Conservation (phyloP, 2,113 vertebrate species). For the Geococcyx californianus region DNA sequence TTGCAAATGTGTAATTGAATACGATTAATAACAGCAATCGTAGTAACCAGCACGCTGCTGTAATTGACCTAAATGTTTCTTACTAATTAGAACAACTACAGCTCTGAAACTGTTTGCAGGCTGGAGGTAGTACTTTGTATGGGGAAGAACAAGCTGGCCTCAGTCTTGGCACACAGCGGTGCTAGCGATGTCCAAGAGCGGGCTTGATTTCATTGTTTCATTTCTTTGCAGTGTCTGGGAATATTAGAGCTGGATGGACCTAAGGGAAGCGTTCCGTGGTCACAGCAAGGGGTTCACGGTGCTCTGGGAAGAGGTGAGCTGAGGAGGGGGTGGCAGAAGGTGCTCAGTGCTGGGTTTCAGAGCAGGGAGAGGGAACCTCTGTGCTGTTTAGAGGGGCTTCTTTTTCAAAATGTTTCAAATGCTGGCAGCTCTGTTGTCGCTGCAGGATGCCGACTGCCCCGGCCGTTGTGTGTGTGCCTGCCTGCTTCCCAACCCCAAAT, state of each 20-base stretch:
- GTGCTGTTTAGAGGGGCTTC: neutral
- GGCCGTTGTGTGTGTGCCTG: neutral
- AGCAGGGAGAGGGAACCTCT: neutral
- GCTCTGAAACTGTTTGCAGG: neutral
- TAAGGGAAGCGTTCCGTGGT: neutral
- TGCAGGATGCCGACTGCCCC: neutral
- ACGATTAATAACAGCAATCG: constrained; percentile 45
- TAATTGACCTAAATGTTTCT: constrained; percentile 46
- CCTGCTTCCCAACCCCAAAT: neutral
- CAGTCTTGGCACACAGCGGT: neutral
- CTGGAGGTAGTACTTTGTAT: neutral
- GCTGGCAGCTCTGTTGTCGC: neutral
- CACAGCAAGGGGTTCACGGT: neutral
- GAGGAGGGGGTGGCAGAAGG: neutral
- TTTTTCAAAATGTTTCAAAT: neutral
- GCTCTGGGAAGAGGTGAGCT: neutral
- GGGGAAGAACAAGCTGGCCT: neutral
- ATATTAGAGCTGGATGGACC: neutral
- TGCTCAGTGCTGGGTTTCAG: neutral
- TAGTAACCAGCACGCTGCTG: neutral
- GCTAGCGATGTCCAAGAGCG: neutral
- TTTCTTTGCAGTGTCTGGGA: neutral
- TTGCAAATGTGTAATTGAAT: constrained; percentile 19
- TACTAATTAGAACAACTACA: constrained; percentile 23
- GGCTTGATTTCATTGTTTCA: accelerated